Evolutionary conservation across 2,888 invertebrate species (phyloP).

Genomic region (Lordiphosa andalusiaca): DNA sequence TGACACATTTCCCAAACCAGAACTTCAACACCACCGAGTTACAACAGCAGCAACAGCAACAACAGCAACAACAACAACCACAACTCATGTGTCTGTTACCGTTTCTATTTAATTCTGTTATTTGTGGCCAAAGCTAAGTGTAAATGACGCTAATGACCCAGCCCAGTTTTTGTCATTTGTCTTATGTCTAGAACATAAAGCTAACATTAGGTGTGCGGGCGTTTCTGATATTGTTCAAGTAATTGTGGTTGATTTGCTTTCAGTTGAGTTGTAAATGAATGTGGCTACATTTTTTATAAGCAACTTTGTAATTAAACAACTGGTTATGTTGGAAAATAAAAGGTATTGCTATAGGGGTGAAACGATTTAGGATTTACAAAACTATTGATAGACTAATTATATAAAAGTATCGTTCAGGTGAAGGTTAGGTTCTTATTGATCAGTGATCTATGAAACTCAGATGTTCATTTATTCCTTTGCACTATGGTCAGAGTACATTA

Average conservation of each 20-base stretch:
- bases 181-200: constrained; percentile 23
- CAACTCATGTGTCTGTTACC: constrained; percentile 8
- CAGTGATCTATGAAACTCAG: too few relatives aligned
- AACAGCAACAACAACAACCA: constrained; percentile 5
- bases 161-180: constrained; percentile 67
- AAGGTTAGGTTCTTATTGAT: too few relatives aligned
- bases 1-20: constrained; percentile 69
- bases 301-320: not conserved
- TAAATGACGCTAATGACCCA: constrained; percentile 75
- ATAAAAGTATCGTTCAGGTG: too few relatives aligned
- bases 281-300: constrained; percentile 65
- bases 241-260: constrained; percentile 40
- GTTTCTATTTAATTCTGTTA: constrained; percentile 2
- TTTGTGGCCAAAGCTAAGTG: constrained; percentile 53
- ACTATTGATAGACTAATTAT: too few relatives aligned
- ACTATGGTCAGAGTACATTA: too few relatives aligned
- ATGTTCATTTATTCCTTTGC: too few relatives aligned
- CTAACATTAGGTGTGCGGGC: constrained; percentile 10
- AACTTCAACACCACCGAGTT: too few relatives aligned
- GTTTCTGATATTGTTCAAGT: constrained; percentile 37
- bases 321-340: too few relatives aligned
- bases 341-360: too few relatives aligned
- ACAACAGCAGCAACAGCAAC: constrained; percentile 1
- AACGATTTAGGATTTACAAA: too few relatives aligned
- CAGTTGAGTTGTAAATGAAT: constrained; percentile 66